phyloP scores from a whole-genome alignment of 1,140 invertebrate genomes.

The Melitaea cinxia region DNA sequence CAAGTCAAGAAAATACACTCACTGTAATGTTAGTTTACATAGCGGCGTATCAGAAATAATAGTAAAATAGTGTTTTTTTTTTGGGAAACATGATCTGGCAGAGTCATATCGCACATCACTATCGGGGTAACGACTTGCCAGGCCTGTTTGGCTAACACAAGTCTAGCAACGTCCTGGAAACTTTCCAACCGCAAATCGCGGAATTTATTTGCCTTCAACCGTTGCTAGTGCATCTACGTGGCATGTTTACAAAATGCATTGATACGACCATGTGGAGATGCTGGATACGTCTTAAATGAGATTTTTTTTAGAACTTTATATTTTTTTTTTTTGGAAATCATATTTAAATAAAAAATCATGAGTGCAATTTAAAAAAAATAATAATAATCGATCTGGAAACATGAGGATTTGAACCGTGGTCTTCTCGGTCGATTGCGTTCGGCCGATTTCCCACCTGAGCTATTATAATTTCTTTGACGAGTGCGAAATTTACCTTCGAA shows the following conservation, averaged over 20 bases:
- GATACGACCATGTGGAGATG: conserved; percentile 24
- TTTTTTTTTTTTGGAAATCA: not conserved
- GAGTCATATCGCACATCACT: conserved; percentile 28
- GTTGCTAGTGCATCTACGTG: conserved; percentile 69
- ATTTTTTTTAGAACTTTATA: no score
- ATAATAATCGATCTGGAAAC: no score
- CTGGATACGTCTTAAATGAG: conserved; percentile 33
- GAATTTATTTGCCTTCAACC: conserved; percentile 73
- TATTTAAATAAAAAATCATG: no score
- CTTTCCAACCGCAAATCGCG: conserved; percentile 73
- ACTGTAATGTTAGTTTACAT: not conserved
- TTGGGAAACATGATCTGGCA: conserved; percentile 20
- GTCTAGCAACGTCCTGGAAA: conserved; percentile 61
- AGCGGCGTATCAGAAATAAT: not conserved
- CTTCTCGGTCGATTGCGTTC: no score
- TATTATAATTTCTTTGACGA: no score
- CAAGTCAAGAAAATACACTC: not conserved
- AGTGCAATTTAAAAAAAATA: no score
- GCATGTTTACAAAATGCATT: conserved; percentile 57
- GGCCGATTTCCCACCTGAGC: no score
- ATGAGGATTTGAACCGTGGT: no score
- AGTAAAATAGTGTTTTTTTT: not conserved
- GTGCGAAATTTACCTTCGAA: no score
- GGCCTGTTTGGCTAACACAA: conserved; percentile 51
- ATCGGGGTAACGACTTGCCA: conserved; percentile 30